Percentiles rank a stretch among this genome's conserved stretches.
These are phyloP conservation scores for Hestina assimilis DNA, from an alignment of 1,140 invertebrate genomes.

Conservation along the genomic window DNA sequence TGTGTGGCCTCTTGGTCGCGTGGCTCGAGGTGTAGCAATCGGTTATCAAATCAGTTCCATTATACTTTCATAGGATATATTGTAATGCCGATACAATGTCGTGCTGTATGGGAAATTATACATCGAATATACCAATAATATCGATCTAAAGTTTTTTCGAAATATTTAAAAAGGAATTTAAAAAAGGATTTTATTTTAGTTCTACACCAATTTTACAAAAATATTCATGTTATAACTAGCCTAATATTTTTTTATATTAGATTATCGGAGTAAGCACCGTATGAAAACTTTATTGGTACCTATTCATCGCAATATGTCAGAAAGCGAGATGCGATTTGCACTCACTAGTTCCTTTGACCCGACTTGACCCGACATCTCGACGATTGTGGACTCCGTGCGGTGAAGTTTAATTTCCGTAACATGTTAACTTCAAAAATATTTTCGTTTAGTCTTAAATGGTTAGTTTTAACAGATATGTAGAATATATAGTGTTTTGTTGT, in stretches of 20 bases:
- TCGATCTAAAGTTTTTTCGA: too few species aligned
- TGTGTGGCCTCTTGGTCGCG: constrained; percentile 73
- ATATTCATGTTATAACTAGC: background rate
- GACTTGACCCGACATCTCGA: constrained; percentile 10
- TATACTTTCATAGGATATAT: constrained; percentile 42
- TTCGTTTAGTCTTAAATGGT: background rate
- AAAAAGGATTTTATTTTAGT: too few species aligned
- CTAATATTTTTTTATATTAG: background rate
- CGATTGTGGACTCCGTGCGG: constrained; percentile 2
- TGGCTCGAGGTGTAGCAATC: constrained; percentile 61
- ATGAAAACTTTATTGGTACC: background rate
- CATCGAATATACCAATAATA: background rate
- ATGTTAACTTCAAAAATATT: background rate
- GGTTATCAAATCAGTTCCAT: constrained; percentile 72
- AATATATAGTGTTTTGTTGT: too few species aligned
- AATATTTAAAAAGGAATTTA: too few species aligned
- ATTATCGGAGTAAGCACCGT: background rate
- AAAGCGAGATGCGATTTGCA: constrained; percentile 15
- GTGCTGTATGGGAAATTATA: background rate
- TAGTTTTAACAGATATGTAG: too few species aligned
- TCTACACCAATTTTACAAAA: background rate
- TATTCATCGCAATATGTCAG: constrained; percentile 3
- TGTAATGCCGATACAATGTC: constrained; percentile 7
- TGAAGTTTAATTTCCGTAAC: constrained; percentile 7
- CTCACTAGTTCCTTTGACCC: constrained; percentile 15